Base-by-base conservation (phyloP, 2,113 vertebrate genomes). In the Gallinago media region DNA sequence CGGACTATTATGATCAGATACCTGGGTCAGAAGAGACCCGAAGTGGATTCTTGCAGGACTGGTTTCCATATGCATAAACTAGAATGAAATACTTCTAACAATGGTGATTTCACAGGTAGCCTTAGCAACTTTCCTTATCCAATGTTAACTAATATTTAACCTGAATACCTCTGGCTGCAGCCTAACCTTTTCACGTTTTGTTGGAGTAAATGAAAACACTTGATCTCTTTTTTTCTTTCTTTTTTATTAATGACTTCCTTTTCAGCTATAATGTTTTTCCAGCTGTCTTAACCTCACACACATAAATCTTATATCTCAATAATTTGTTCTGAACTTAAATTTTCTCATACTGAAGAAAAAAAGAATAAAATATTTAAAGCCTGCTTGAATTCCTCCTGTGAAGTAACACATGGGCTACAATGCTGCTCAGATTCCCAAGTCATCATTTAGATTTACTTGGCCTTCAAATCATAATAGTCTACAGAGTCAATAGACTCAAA, bases 131-230 rank as follows among this genome's bases (percentile, higher is more conserved):
- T 54, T 20, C 46, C n/a, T 73, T 50, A 46, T 17, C 9, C 71
- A 93, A 11, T 49, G 36, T 31, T 71, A 82, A 82, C 36, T 88
- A 94, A 83, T 90, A 52, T 63, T 88, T 93, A 94, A 88, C 63
- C 71, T 58, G 25, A 68, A 40, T 42, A 75, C 13, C 12, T 11
- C 21, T 50, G 55, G 50, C 67, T 71, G 27, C 22, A 80, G 44
- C 36, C 16, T 50, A 89, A 79, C 14, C 3, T 17, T 88, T 86
- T 56, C 22, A 68, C 13, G 29, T 80, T 88, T 40, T 81, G 10
- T 32, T 46, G 22, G 20, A 73, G 36, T 23, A 93, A 52, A 68
- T 66, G 17, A 89, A 82, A 93, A 89, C 8, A 68, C 15, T 47
- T 40, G 11, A 76, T 46, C 11, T 65, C 54, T 87, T 68, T 58